A percentile compares a stretch with the other conserved stretches of the same genome.
Evolutionary conservation across 2,888 invertebrate species (phyloP).

Genomic region (Lasioglossum marginatum): DNA sequence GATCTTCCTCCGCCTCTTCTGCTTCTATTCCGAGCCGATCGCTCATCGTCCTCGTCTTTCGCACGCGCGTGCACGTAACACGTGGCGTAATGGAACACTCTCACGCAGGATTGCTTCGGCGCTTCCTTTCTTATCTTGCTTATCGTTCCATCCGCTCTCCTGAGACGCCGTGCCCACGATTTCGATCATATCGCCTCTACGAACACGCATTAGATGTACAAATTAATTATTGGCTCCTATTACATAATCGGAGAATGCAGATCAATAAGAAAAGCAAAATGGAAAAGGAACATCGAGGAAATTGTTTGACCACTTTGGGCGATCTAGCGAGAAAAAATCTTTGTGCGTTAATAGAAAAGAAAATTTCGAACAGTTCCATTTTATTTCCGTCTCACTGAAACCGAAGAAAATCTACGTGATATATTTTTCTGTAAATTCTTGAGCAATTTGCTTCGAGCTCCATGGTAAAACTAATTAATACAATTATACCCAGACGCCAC

Average conservation of each 20-base stretch:
- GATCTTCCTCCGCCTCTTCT: constrained; percentile 48
- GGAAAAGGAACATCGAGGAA: too few relatives aligned
- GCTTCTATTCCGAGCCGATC: constrained; percentile 37
- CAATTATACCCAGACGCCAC: constrained; percentile 17
- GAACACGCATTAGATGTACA: background rate
- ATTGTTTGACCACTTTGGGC: too few relatives aligned
- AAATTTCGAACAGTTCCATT: too few relatives aligned
- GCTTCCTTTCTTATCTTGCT: constrained; percentile 44
- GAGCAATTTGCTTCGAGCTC: background rate
- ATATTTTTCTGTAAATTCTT: too few relatives aligned
- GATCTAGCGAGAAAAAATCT: too few relatives aligned
- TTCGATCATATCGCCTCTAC: background rate
- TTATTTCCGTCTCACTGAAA: too few relatives aligned
- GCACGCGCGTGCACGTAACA: constrained; percentile 46
- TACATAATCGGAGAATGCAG: too few relatives aligned
- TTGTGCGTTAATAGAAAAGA: too few relatives aligned
- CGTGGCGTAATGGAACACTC: constrained; percentile 50
- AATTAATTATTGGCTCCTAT: too few relatives aligned
- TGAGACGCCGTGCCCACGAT: constrained; percentile 11
- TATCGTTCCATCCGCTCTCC: constrained; percentile 27
- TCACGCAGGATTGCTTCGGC: constrained; percentile 55
- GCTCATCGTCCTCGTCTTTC: constrained; percentile 26
- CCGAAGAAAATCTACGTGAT: too few relatives aligned
- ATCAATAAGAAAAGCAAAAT: too few relatives aligned
- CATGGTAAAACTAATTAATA: background rate